Evolutionary conservation across 2,113 vertebrate genomes (phyloP), one percentile per base, ranked within the genome.

Genomic region (Gobio gobio): DNA sequence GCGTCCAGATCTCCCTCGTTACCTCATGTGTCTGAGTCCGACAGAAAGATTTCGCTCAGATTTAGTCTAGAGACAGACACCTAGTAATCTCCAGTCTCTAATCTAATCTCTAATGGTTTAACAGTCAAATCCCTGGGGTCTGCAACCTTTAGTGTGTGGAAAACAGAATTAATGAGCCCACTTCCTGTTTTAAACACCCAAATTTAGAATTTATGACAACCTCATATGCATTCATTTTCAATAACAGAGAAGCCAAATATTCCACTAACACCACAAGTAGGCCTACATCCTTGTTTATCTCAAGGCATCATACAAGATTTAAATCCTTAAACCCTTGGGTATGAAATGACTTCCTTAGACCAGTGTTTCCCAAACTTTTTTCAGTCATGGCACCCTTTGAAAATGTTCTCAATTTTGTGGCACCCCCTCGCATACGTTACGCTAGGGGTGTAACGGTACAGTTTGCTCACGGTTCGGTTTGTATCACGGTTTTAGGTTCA

Each of bases 21-120:
- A 29, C 73, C 59, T 75, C 6, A 22, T 7, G 7, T 61, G 54
- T 29, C 61, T 49, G 78, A 43, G 56, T 74, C 72, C 16, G 13
- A 74, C 70, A 36, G 40, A 43, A 33, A 77, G 66, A 59, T 59
- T 47, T 54, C 20, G 40, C 66, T 54, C 77, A 86, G 83, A 77
- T 33, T 68, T n/a, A 49, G 43, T 75, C n/a, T 24, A 29, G 74
- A 82, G 29, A 80, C 29, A 82, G 84, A 82, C 83, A 79, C 64
- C 43, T 49, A 56, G 33, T 87, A 87, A 86, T 87, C 86, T 87
- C 29, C 61, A 77, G 87, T 75, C 66, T 74, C 91, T 92, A 90
- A 90, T 91, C 87, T 89, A 63, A 86, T 88, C 76, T 36, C 83
- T 86, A 84, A 86, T 73, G 87, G 5, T 90, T 91, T 92, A 89